These are phyloP conservation scores for Mohoua ochrocephala DNA, from an alignment of 2,113 vertebrate genomes.

Conservation along the genomic window DNA sequence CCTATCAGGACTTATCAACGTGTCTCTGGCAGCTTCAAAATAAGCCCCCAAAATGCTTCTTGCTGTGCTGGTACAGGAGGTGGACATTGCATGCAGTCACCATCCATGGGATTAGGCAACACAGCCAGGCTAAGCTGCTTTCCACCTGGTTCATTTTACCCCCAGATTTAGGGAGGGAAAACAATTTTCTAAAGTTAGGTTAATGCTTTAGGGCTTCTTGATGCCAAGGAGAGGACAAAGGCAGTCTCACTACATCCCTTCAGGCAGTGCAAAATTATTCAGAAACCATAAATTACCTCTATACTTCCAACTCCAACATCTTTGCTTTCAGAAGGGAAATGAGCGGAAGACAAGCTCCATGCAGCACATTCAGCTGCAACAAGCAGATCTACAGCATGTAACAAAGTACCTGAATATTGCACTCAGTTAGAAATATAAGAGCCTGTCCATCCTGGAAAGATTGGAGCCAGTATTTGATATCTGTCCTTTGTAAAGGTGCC, in stretches of 20 bases:
- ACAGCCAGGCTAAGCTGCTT: neutral
- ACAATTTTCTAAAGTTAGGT: neutral
- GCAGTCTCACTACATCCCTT: neutral
- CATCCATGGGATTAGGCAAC: neutral
- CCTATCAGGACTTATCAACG: neutral
- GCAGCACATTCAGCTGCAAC: neutral
- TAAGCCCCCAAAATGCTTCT: neutral
- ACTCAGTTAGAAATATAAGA: neutral
- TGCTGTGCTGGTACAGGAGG: neutral
- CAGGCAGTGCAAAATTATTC: neutral
- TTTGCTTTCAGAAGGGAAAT: neutral
- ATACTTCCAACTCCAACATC: neutral
- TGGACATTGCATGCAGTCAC: neutral
- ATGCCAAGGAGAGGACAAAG: neutral
- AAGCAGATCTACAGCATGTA: neutral
- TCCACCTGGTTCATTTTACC: neutral
- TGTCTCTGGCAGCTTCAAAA: neutral
- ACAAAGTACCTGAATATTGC: neutral
- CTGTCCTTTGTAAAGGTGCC: neutral
- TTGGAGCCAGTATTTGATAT: neutral
- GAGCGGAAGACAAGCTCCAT: neutral
- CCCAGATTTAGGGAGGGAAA: neutral
- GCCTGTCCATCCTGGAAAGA: neutral
- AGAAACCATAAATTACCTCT: neutral
- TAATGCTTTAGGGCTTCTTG: neutral